phyloP scores from a whole-genome alignment of 2,113 vertebrate species.

The Tyrannus savana region DNA sequence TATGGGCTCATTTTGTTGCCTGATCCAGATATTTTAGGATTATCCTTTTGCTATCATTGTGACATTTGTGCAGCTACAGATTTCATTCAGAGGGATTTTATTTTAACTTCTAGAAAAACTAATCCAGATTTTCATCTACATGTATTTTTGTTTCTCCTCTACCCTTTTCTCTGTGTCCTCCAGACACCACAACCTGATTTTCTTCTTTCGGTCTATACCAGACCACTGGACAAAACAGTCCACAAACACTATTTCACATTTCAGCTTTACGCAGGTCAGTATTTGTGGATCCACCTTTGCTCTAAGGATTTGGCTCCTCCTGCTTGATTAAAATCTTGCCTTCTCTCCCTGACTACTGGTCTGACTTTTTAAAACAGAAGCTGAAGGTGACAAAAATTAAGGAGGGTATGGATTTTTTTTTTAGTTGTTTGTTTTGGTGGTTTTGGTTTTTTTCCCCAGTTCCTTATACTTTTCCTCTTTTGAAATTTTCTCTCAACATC shows the following conservation, averaged over 20 bases:
- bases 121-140: background rate
- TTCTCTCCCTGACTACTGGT: background rate
- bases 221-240: background rate
- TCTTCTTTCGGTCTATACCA: background rate
- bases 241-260: background rate
- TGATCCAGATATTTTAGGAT: background rate
- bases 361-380: background rate
- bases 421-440: background rate
- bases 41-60: background rate
- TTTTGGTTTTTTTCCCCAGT: accelerated
- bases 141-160: background rate
- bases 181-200: background rate
- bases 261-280: background rate
- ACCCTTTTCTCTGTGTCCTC: background rate
- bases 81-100: background rate
- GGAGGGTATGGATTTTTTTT: background rate
- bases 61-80: background rate
- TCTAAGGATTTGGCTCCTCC: background rate
- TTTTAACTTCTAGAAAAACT: background rate
- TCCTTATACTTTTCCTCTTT: background rate
- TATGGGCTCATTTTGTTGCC: background rate
- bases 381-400: background rate
- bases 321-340: background rate
- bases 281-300: background rate
- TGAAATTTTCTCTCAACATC: background rate